Percentiles rank a stretch among this genome's conserved stretches.
These are phyloP conservation scores for Sardinella longiceps DNA, from an alignment of 2,797 vertebrate species.

Conservation along the genomic window DNA sequence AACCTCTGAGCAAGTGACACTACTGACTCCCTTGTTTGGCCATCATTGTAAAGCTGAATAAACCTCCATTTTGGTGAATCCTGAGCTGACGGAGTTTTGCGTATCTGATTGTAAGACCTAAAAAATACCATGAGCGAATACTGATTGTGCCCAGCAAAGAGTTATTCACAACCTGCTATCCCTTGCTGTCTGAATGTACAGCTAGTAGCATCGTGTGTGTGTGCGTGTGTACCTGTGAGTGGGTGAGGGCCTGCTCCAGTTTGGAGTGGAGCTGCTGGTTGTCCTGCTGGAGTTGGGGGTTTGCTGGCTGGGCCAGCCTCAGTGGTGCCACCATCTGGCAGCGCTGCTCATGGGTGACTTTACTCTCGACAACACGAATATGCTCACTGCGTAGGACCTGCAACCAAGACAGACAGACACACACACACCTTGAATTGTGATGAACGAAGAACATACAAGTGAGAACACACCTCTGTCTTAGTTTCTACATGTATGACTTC, in stretches of 20 bases:
- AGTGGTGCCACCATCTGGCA: not conserved
- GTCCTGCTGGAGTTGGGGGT: conserved; percentile 58
- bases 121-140: too few species aligned
- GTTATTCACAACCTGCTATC: too few species aligned
- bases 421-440: not conserved
- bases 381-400: not conserved
- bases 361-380: not conserved
- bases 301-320: not conserved
- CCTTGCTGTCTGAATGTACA: too few species aligned
- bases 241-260: conserved; percentile 63
- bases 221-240: conserved; percentile 66
- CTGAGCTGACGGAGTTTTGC: too few species aligned
- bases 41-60: too few species aligned
- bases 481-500: not conserved
- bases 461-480: not conserved
- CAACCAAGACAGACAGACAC: not conserved
- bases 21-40: too few species aligned
- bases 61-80: too few species aligned
- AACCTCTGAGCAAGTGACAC: too few species aligned
- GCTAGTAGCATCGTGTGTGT: not conserved
- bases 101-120: too few species aligned
- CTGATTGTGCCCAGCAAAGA: too few species aligned
- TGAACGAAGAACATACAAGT: not conserved
- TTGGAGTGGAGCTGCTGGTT: conserved; percentile 63
- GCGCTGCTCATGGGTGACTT: not conserved